Evolutionary conservation across 2,113 vertebrate species (phyloP), one percentile per base, ranked within the genome.

Genomic region (Clarias gariepinus): DNA sequence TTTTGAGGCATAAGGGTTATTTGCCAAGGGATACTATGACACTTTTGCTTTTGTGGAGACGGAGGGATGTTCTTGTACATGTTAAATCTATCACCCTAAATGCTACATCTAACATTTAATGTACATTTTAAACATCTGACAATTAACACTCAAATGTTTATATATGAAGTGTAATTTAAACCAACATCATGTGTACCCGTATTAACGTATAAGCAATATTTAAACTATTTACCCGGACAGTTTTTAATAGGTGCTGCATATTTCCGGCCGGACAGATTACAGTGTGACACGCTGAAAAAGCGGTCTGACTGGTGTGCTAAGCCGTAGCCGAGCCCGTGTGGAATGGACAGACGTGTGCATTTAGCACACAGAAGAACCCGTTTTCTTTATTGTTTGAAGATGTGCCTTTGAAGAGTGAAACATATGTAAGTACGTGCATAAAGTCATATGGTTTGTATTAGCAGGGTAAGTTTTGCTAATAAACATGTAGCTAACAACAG

Each of bases 391-490:
- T 30, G 58, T 52, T 79, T 18, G 55, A 83, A 78, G 79, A 87
- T 89, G 83, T 83, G 69, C 36, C 82, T 83, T 60, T 89, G n/a
- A 87, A 85, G 52, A 82, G 85, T 83, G 86, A 66, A 53, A 63
- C 82, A 85, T 7, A 82, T 57, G 88, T 89, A 63, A 89, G 88
- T 89, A 73, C 33, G 57, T 64, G 66, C 19, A 8, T 36, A 2
- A 19, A 15, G 15, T 78, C 60, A 30, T 47, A 21, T 13, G 36
- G 52, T 25, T 57, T 55, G 53, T 85, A 7, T 13, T 57, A 1
- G 23, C 58, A 12, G 6, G 3, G n/a, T 30, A 68, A 80, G 64
- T 71, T 63, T 61, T 2, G 30, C 19, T 33, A 61, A 13, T 36
- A 61, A 79, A 25, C 19, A 74, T 18, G 12, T 11, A 6, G 79